These are phyloP conservation scores for Cephus spinipes DNA, from an alignment of 2,888 invertebrate genomes.

Conservation along the genomic window DNA sequence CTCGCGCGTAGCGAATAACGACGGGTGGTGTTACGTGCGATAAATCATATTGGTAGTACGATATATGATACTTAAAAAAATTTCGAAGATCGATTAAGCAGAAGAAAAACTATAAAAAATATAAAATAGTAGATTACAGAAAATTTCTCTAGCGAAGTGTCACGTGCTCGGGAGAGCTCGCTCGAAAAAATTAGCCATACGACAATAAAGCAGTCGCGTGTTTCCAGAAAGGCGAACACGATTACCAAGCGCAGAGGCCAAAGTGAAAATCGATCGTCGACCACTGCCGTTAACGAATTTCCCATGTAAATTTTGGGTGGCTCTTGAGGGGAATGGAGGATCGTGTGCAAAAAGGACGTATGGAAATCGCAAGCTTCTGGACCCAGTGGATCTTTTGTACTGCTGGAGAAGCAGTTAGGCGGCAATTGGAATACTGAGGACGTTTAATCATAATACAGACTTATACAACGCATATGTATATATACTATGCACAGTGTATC, in stretches of 20 bases:
- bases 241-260: neutral
- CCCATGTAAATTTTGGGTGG: constrained; percentile 15
- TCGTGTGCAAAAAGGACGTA: constrained; percentile 22
- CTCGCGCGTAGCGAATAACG: neutral
- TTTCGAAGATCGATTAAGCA: neutral
- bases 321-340: neutral
- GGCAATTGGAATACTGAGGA: constrained; percentile 27
- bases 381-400: constrained; percentile 23
- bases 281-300: constrained; percentile 30
- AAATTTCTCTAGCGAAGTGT: neutral
- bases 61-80: neutral
- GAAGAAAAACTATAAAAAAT: neutral
- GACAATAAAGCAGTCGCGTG: constrained; percentile 36
- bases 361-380: constrained; percentile 17
- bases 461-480: neutral
- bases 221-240: constrained; percentile 10
- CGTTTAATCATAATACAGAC: neutral
- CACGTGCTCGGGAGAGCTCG: neutral
- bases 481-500: no score
- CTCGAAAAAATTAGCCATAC: neutral
- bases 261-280: constrained; percentile 16
- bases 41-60: neutral
- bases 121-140: neutral
- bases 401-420: constrained; percentile 9
- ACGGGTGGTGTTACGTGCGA: neutral